Conservation (phyloP, 2,113 vertebrate genomes). For the Leucosticte australis region DNA sequence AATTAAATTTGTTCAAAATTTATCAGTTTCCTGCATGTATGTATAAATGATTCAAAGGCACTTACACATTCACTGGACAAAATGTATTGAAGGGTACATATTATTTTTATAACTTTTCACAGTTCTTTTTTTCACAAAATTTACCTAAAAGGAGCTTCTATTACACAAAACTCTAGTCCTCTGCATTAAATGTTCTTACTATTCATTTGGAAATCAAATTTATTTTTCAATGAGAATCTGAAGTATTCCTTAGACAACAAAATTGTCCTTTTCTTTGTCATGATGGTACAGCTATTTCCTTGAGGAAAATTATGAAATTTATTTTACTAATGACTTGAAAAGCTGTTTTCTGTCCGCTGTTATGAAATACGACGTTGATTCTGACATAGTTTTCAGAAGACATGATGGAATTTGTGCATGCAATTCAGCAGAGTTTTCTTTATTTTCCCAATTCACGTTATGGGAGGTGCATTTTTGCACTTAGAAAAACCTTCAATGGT, state of each 20-base stretch:
- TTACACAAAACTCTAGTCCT: slow-evolving; percentile 49
- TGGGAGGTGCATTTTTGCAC: neutral
- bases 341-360: neutral
- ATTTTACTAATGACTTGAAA: neutral
- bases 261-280: slow-evolving; percentile 1
- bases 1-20: slow-evolving; percentile 81
- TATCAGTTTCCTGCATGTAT: slow-evolving; percentile 75
- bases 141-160: slow-evolving; percentile 56
- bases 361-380: neutral
- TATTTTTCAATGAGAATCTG: slow-evolving; percentile 24
- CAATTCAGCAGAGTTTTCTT: neutral
- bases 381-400: neutral
- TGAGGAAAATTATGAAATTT: neutral
- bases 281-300: neutral
- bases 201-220: neutral
- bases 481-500: neutral
- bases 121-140: slow-evolving; percentile 49
- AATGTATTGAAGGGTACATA: slow-evolving; percentile 41
- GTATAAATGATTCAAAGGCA: slow-evolving; percentile 79
- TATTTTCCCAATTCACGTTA: neutral
- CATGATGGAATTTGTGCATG: neutral
- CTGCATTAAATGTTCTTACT: neutral
- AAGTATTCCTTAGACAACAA: neutral
- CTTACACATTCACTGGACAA: slow-evolving; percentile 60
- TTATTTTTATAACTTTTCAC: slow-evolving; percentile 71